Evolutionary conservation across 2,113 vertebrate genomes (phyloP), one percentile per base, ranked within the genome.

Genomic region (Sinocyclocheilus rhinocerous): DNA sequence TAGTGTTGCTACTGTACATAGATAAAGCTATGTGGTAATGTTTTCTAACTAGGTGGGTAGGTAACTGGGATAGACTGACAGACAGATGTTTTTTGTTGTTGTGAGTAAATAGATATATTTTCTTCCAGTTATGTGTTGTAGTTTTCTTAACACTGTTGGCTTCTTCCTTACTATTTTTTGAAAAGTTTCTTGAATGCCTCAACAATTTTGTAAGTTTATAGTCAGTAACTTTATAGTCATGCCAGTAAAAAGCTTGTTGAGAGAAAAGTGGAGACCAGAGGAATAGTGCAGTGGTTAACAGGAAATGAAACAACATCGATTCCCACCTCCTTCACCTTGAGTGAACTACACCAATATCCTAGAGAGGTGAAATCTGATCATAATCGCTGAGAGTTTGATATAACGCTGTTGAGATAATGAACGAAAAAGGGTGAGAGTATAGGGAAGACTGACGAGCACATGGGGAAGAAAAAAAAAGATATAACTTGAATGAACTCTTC

Each of bases 231-330:
- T 67, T 67, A 13, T 12, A 67, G 26, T 67, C 63, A 29, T 67
- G 24, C 26, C 63, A 67, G 24, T 67, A 67, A 67, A 26, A 29
- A 6, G 26, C 63, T 67, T 67, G 63, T 26, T 65, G 24, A 67
- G 24, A 79, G 52, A 48, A 45, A 81, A 7, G 24, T 55, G 20
- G 57, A 65, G 39, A 39, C 11, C 18, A 26, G 45, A 69, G 42
- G 45, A 39, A 24, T 42, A 50, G 39, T 20, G 84, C 33, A 36
- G 33, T 59, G 76, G 48, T 59, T 65, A 57, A 57, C 69, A 65
- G 61, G 65, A 69, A 69, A 69, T 69, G 15, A 69, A 69, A 69
- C 65, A 67, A 33, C 26, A 33, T 33, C 13, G 65, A 69, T 69
- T 69, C 26, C 13, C 65, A 36, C 15, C 15, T 8, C 29, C 29